Base-by-base conservation (phyloP, 2,888 invertebrate species). In the Scelioninae gen. 2 region DNA sequence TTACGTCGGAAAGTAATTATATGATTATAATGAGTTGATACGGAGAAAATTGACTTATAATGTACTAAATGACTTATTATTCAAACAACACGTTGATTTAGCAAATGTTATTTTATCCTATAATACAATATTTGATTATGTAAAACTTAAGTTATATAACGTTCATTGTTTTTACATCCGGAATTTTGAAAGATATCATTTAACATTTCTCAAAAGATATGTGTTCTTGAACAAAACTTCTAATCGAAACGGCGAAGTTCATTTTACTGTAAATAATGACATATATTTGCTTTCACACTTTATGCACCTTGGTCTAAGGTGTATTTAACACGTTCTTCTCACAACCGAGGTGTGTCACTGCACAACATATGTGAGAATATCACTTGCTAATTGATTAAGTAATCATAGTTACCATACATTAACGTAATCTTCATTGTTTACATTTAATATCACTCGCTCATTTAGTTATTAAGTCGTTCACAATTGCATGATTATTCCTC, bases 311-410 rank as follows among this genome's bases (percentile, higher is more conserved):
- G 78, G 80, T 78, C 78, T 80, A 78, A 77, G 81, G 82, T 83
- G 82, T 79, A 81, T 75, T 71, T 80, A 83, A 84, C 81, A 83
- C 84, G 82, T 84, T 84, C n/a, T 68, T 82, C 85, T 83, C 82
- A 82, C 82, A 85, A 83, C 83, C 81, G 83, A 83, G 82, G 82
- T 81, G 82, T 81, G 77, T 83, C 81, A 82, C 84, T 84, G 85
- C 84, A 85, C 84, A 80, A 74, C 82, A 82, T 46, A 61, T 82
- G 84, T 83, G 83, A 84, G 83, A 83, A 72, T 78, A 79, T 81
- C 82, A 82, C 81, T 9, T 77, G 81, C 80, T 55, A 39, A 46
- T 57, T 50, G n/a, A 15, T 7, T 55, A 35, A 65, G 37, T 11
- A 5, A 11, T 61, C 35, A 61, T 18, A 19, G n/a, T 52, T 13